phyloP scores from a whole-genome alignment of 2,888 invertebrate genomes.

The Tanypteryx hageni region DNA sequence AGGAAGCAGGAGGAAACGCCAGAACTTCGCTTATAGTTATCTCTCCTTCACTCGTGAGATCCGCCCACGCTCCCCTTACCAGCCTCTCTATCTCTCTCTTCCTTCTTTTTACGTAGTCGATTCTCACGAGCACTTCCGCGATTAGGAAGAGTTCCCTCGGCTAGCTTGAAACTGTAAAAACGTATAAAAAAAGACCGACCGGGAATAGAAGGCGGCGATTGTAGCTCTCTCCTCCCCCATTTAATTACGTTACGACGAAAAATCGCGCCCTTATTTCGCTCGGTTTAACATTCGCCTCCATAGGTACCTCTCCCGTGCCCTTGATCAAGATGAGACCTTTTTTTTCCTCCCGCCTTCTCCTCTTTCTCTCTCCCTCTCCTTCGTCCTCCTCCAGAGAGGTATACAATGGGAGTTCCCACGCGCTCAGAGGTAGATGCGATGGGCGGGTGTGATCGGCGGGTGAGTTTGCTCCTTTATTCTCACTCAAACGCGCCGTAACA shows the following conservation, averaged over 20 bases:
- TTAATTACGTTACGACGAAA: neutral
- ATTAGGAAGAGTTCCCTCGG: neutral
- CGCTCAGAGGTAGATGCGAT: too few species aligned
- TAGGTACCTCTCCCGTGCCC: neutral
- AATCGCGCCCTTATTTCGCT: neutral
- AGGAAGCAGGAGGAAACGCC: neutral
- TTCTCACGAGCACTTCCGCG: conserved; percentile 20
- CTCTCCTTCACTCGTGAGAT: neutral
- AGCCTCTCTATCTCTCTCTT: neutral
- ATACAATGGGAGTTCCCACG: too few species aligned
- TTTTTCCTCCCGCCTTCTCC: too few species aligned
- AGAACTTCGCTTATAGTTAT: neutral
- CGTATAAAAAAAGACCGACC: neutral
- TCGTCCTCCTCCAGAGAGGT: too few species aligned
- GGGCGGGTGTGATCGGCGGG: too few species aligned
- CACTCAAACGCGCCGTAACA: too few species aligned
- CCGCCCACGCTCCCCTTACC: conserved; percentile 5
- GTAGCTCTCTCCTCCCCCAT: neutral
- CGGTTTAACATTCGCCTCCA: neutral
- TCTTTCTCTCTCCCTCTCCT: too few species aligned
- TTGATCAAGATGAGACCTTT: neutral
- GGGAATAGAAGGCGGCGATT: neutral
- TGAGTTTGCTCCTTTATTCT: too few species aligned
- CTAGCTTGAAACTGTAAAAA: neutral
- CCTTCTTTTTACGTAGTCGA: neutral